A percentile compares a stretch with the other conserved stretches of the same genome.
phyloP scores from a whole-genome alignment of 2,113 vertebrate species.

The Struthio camelus region DNA sequence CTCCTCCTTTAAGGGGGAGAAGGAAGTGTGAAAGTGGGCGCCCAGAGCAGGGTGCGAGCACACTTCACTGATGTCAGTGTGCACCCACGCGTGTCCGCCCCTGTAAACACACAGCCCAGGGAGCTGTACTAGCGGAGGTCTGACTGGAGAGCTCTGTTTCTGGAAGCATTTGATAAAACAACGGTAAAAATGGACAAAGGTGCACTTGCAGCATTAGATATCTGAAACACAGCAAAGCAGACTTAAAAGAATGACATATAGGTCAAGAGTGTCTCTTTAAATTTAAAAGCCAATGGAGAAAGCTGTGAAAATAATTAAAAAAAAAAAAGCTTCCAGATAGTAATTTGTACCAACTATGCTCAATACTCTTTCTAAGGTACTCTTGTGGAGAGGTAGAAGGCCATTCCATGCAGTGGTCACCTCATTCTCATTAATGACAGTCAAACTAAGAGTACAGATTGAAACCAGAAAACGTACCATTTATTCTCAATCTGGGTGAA shows the following conservation, averaged over 20 bases:
- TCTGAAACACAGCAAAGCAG: accelerated
- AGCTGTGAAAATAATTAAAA: background rate
- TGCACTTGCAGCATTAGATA: accelerated
- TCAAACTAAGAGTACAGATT: background rate
- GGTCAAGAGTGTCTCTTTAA: background rate
- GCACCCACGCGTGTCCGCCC: accelerated
- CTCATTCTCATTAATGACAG: background rate
- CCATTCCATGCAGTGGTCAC: background rate
- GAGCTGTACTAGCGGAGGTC: accelerated
- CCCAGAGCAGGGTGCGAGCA: background rate
- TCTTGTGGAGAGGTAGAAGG: background rate
- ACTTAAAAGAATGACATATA: background rate
- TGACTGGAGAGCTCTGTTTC: background rate
- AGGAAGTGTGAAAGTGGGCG: background rate
- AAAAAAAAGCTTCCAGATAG: background rate
- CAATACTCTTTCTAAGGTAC: background rate
- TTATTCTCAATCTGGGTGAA: background rate
- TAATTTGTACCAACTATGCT: background rate
- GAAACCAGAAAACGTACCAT: background rate
- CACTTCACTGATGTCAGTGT: accelerated
- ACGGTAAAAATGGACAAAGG: background rate
- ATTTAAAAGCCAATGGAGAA: background rate
- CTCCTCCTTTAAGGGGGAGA: background rate
- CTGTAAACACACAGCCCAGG: background rate
- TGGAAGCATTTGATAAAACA: accelerated